These are phyloP conservation scores for Alligator sinensis DNA, from an alignment of 2,113 vertebrate species.

Conservation along the genomic window DNA sequence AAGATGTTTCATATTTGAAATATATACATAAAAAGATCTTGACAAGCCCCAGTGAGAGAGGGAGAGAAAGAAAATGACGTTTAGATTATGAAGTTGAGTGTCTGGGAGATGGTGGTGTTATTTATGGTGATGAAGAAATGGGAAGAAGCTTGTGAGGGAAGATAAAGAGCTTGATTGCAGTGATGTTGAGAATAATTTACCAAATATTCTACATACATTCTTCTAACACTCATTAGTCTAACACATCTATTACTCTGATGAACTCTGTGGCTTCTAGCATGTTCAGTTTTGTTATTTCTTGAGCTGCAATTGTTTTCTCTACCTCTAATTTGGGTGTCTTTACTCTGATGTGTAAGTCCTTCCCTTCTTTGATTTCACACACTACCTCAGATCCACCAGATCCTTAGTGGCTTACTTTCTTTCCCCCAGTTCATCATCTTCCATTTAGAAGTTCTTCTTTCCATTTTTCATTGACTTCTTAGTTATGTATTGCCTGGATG, in stretches of 20 bases:
- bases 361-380: not conserved
- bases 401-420: not conserved
- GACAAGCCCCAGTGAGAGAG: not conserved
- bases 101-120: not conserved
- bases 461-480: not conserved
- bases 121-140: not conserved
- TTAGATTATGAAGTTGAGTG: not conserved
- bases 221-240: no score
- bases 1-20: not conserved
- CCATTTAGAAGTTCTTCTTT: no score
- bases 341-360: not conserved
- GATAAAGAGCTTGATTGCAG: not conserved
- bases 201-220: no score
- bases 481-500: slow-evolving; percentile 54
- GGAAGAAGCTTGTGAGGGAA: not conserved
- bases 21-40: not conserved
- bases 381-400: not conserved
- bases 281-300: not conserved
- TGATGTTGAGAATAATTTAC: no score
- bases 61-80: not conserved
- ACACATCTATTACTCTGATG: not conserved
- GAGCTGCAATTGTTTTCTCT: not conserved
- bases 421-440: no score
- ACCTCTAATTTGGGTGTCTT: not conserved
- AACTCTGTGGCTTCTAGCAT: not conserved